Conservation (phyloP, 2,888 invertebrate species). For the Abrostola triplasia region DNA sequence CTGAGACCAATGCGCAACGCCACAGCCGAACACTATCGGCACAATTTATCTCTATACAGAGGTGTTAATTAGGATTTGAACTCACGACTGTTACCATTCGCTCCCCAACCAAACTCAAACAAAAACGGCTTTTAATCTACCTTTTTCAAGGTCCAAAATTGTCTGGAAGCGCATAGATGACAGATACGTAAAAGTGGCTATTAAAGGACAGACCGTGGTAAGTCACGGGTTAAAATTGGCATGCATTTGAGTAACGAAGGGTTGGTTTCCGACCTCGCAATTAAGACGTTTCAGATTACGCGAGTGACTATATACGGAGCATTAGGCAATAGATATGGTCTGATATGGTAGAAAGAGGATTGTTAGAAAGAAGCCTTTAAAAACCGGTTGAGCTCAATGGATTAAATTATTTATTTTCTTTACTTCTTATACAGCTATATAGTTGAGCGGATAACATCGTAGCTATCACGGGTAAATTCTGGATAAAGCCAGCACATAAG, state of each 20-base stretch:
- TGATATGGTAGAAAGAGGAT: slow-evolving; percentile 26
- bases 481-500: no score
- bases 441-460: no score
- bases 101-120: slow-evolving; percentile 39
- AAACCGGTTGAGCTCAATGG: neutral
- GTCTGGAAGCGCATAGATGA: slow-evolving; percentile 64
- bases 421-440: no score
- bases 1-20: slow-evolving; percentile 68
- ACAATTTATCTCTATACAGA: slow-evolving; percentile 84
- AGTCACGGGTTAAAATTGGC: slow-evolving; percentile 85
- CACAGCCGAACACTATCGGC: slow-evolving; percentile 75
- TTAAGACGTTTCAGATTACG: slow-evolving; percentile 71
- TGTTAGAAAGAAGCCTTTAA: neutral
- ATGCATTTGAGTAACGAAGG: slow-evolving; percentile 77
- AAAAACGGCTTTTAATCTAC: slow-evolving; percentile 30
- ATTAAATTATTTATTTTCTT: no score
- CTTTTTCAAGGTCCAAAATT: slow-evolving; percentile 55
- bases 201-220: slow-evolving; percentile 78
- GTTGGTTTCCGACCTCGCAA: slow-evolving; percentile 72
- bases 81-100: slow-evolving; percentile 84
- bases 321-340: slow-evolving; percentile 39
- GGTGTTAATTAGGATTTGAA: slow-evolving; percentile 87
- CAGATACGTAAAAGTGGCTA: slow-evolving; percentile 82
- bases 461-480: no score
- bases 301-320: slow-evolving; percentile 48